Evolutionary conservation across 2,797 vertebrate genomes (phyloP).

Genomic region (Morus bassanus): DNA sequence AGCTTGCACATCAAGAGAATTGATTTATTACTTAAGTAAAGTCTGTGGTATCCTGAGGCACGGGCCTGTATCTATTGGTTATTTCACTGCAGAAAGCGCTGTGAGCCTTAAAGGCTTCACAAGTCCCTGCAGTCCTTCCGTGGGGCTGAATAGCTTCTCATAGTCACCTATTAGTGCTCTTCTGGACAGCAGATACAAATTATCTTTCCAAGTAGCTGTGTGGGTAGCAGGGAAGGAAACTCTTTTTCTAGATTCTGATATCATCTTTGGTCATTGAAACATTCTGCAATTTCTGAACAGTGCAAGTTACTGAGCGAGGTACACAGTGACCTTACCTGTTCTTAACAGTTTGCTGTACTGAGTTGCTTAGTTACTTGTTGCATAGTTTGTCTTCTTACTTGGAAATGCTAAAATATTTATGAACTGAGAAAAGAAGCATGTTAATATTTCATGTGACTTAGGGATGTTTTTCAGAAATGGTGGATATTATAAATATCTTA

Average conservation of each 20-base stretch:
- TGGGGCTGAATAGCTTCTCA: not conserved
- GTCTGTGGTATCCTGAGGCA: not conserved
- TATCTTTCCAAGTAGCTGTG: not conserved
- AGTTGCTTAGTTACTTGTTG: not conserved
- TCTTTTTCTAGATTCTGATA: not conserved
- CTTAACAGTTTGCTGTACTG: not conserved
- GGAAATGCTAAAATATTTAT: slow-evolving; percentile 39
- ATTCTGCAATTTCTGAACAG: not conserved
- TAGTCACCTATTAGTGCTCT: accelerated
- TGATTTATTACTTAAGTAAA: not conserved
- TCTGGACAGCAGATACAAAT: not conserved
- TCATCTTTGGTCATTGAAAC: not conserved
- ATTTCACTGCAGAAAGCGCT: not conserved
- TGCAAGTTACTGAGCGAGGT: not conserved
- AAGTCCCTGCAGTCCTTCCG: not conserved
- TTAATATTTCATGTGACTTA: slow-evolving; percentile 3
- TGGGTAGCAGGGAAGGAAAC: not conserved
- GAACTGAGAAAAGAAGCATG: not conserved
- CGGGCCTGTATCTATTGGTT: not conserved
- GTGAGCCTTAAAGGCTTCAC: not conserved
- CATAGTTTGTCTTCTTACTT: not conserved
- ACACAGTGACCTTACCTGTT: not conserved
- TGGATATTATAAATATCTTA: not conserved
- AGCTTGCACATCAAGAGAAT: not conserved
- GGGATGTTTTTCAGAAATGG: not conserved